phyloP scores from a whole-genome alignment of 2,888 invertebrate species.

The Fragum whitleyi region DNA sequence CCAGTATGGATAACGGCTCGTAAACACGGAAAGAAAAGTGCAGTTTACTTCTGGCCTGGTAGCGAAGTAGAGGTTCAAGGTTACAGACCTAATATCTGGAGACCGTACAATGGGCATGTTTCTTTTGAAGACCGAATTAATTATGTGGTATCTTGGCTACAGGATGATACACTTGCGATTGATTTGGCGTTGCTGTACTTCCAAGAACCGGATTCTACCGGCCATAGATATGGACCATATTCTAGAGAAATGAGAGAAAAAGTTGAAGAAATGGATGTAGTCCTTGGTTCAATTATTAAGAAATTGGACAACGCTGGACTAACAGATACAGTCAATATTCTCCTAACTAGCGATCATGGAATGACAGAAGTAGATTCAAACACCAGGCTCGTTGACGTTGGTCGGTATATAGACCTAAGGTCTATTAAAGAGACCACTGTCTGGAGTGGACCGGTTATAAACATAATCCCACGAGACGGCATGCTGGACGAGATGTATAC shows the following conservation, averaged over 20 bases:
- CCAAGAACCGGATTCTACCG: slow-evolving; percentile 76
- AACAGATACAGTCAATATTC: slow-evolving; percentile 72
- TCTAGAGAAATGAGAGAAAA: slow-evolving; percentile 62
- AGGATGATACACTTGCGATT: slow-evolving; percentile 47
- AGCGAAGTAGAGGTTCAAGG: slow-evolving; percentile 86
- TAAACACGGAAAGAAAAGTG: slow-evolving; percentile 87
- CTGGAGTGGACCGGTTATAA: slow-evolving; percentile 55
- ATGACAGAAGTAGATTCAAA: slow-evolving; percentile 72
- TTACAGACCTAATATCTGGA: slow-evolving; percentile 84
- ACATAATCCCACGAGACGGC: slow-evolving; percentile 62
- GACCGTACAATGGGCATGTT: slow-evolving; percentile 84
- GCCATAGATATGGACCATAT: slow-evolving; percentile 77
- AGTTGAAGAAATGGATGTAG: slow-evolving; percentile 73
- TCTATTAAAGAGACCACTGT: slow-evolving; percentile 54
- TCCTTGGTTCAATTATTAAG: slow-evolving; percentile 69
- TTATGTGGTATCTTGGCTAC: slow-evolving; percentile 86
- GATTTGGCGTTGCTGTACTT: slow-evolving; percentile 77
- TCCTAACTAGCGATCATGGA: slow-evolving; percentile 81
- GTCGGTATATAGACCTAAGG: slow-evolving; percentile 56
- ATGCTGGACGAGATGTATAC: slow-evolving; percentile 61
- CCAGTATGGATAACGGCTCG: slow-evolving; percentile 84
- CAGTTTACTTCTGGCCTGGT: slow-evolving; percentile 89
- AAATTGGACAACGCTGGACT: slow-evolving; percentile 55
- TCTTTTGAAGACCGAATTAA: slow-evolving; percentile 88
- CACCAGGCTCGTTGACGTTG: slow-evolving; percentile 62